Base-by-base conservation (phyloP, 2,888 invertebrate species). In the Drosophila imparisetae region DNA sequence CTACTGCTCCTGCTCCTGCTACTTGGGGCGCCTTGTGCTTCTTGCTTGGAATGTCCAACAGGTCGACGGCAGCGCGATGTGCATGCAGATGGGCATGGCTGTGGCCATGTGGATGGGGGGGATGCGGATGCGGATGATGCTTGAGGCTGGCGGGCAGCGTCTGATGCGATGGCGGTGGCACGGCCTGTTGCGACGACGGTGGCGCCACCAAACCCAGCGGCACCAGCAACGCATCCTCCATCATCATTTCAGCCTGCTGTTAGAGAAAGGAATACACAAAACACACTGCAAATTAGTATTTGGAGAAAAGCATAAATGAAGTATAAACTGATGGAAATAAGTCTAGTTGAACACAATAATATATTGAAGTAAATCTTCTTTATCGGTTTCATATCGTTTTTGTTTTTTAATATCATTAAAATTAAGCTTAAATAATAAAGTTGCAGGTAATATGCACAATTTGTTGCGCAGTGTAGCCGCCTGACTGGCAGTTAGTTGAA, bases 41-140 rank as follows among this genome's bases (percentile, higher is more conserved):
- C 93, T 96, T 96, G 76, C 95, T 94, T 75, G 95, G 95, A 81
- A 95, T 94, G 88, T 95, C 95, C 52, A 94, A 93, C 79, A 89
- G 83, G 78, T 94, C 94, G 89, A 94, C 94, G 48, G 94, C 58
- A 15, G 55, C 66, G 10, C 55, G 65, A 36, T 65, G 55, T 13
- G 29, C 7, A 40, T 57, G 57, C 40, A 29, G 40, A 42, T 42
- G 57, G 30, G 30, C 29, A 15, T 57, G 57, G 38, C 29, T n/a
- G 38, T 55, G 57, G 24, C 45, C 45, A 42, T 42, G 57, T 1
- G 30, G 21, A 42, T 42, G 57, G 15, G 40, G 8, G n/a, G 38
- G 55, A 49, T 49, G 49, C 8, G 49, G 55, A 32, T 69, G 72
- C 15, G 40, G 61, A 54, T 80, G 91, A 94, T 94, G 92, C 94